Evolutionary conservation across 2,888 invertebrate genomes (phyloP), one percentile per base, ranked within the genome.

Genomic region (Pyralis farinalis): DNA sequence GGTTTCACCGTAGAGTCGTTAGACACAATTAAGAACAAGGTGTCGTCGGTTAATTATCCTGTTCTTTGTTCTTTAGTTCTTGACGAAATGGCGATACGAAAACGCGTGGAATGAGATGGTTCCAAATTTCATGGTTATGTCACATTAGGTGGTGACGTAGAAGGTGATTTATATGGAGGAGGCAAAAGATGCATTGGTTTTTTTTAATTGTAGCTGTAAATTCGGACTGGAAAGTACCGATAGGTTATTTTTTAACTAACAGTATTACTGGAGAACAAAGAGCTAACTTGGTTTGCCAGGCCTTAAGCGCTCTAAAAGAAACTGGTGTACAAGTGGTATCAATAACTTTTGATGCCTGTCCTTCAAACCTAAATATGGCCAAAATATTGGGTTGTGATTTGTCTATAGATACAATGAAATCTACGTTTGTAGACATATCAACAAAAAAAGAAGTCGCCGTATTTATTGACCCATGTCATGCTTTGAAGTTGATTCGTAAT

Each of bases 31-130:
- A 16, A 4, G 4, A 2, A 16, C 16, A 16, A 16, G 16, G 16
- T 16, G 16, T 16, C 16, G 16, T 16, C 16, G 16, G 16, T 16
- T 32, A 32, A 32, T 12, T 16, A 16, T 16, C 16, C 7, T 32
- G n/a, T 32, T 32, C n/a, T 32, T n/a, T 32, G 32, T 32, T 12
- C 32, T 12, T 16, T 32, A 16, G 16, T 32, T 32, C 8, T 5
- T n/a, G 32, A 32, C 16, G 32, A 32, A 32, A 32, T 32, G 16
- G 32, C 32, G 8, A 32, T 32, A 32, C 12, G 32, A 8, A 12
- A 32, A 12, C 32, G 16, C n/a, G 16, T 12, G 12, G 32, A 16
- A 12, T 32, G 32, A 16, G 32, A 32, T 16, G n/a, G 32, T 16
- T 3, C 16, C 16, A 16, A 16, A 16, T 16, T 16, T 16, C 32